These are phyloP conservation scores for Myiothlypis chrysogaster DNA, from an alignment of 2,797 vertebrate genomes.

Conservation along the genomic window DNA sequence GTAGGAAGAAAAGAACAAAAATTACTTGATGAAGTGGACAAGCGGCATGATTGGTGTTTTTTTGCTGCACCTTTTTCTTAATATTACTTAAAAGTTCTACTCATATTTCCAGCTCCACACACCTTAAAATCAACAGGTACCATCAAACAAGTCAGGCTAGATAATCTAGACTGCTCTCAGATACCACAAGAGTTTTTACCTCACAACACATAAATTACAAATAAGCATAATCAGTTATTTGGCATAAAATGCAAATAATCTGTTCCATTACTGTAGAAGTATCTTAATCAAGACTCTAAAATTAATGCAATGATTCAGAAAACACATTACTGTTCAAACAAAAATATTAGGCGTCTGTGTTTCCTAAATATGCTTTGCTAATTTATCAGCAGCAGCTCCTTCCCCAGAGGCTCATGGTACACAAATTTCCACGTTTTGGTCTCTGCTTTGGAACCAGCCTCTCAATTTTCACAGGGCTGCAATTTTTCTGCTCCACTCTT, in stretches of 20 bases:
- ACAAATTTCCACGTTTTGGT: background rate
- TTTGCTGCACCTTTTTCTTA: background rate
- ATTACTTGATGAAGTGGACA: background rate
- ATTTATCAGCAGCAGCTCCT: background rate
- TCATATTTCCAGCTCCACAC: background rate
- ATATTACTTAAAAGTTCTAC: background rate
- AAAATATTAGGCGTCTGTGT: slow-evolving; percentile 36
- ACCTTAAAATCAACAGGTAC: background rate
- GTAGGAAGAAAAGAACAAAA: background rate
- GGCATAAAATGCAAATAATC: slow-evolving; percentile 4
- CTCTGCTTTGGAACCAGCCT: background rate
- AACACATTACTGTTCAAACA: slow-evolving; percentile 4
- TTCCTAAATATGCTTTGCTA: background rate
- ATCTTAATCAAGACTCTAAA: background rate
- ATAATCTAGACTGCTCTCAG: background rate
- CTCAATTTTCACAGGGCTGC: background rate
- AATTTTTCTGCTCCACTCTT: background rate
- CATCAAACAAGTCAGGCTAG: background rate
- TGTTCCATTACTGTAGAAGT: background rate
- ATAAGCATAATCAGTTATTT: background rate
- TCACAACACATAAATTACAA: background rate
- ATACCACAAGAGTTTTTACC: background rate
- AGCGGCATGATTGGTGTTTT: background rate
- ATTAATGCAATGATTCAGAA: slow-evolving; percentile 12
- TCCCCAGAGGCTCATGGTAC: background rate